phyloP scores from a whole-genome alignment of 2,113 vertebrate species.

The Helogale parvula region DNA sequence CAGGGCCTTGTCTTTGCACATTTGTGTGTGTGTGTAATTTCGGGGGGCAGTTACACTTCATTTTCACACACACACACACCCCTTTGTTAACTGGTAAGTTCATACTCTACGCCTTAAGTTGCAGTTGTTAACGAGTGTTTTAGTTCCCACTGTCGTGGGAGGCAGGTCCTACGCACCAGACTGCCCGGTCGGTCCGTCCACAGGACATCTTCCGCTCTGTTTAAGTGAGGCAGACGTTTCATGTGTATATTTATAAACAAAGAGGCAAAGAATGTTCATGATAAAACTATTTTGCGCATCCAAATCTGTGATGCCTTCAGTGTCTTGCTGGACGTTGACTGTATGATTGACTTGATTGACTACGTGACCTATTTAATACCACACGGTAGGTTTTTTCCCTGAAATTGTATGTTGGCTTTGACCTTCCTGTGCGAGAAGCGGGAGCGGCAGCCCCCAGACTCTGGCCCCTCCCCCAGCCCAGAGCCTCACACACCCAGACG shows the following conservation, averaged over 20 bases:
- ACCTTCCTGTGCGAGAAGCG: background rate
- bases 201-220: background rate
- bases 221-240: background rate
- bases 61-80: background rate
- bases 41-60: background rate
- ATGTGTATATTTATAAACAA: background rate
- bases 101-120: background rate
- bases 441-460: background rate
- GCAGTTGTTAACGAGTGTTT: background rate
- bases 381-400: background rate
- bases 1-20: background rate
- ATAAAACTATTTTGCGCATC: background rate
- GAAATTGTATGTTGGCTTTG: background rate
- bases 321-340: background rate
- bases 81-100: background rate
- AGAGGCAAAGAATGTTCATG: background rate
- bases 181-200: no score
- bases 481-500: background rate
- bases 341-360: no score
- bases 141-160: fast-evolving
- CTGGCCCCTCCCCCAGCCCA: background rate
- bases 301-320: background rate
- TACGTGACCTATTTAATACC: background rate
- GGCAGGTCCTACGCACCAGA: background rate
- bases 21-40: background rate